Evolutionary conservation across 2,888 invertebrate genomes (phyloP), one percentile per base, ranked within the genome.

Genomic region (Kuschelorhynchus macadamiae): DNA sequence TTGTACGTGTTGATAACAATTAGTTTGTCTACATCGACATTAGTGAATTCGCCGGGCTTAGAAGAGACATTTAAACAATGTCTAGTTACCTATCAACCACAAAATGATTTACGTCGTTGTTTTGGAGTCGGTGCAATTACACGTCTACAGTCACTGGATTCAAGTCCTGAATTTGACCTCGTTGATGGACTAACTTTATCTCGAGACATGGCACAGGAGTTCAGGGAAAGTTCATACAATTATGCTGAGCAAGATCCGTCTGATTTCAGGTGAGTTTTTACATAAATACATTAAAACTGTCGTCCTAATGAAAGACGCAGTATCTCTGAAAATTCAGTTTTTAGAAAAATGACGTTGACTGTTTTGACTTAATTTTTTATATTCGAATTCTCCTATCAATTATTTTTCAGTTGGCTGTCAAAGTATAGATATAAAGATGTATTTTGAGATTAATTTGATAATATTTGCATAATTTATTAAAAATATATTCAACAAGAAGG

Each of bases 171-270:
- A 16, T 89, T 91, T 67, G 89, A 89, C 74, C 84, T 93, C 61
- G 87, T 89, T 0, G 87, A 86, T 30, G 91, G 90, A 11, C 84
- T 93, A 1, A 86, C 87, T 11, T 86, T 92, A 71, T 87, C 88
- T 0, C 88, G 89, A 76, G 89, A 90, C 77, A 89, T 89, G 20
- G 87, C 89, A 60, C 87, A 89, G 50, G 79, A 80, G 52, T 88
- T 88, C 11, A 87, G 93, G 55, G 89, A 91, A 67, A 89, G 90
- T 67, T 85, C 90, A 65, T 86, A 89, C 52, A 90, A 89, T 79
- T 88, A 90, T 69, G 85, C 90, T 72, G 91, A 92, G 75, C 90
- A 90, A 70, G 91, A 93, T 84, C 92, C 93, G 0, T 88, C 89
- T 78, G 90, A 92, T 83, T 90, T 92, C 68, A 87, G 91, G 87